A percentile compares a stretch with the other conserved stretches of the same genome.
Conservation (phyloP, 2,797 vertebrate genomes). For the Danio tinwini region DNA sequence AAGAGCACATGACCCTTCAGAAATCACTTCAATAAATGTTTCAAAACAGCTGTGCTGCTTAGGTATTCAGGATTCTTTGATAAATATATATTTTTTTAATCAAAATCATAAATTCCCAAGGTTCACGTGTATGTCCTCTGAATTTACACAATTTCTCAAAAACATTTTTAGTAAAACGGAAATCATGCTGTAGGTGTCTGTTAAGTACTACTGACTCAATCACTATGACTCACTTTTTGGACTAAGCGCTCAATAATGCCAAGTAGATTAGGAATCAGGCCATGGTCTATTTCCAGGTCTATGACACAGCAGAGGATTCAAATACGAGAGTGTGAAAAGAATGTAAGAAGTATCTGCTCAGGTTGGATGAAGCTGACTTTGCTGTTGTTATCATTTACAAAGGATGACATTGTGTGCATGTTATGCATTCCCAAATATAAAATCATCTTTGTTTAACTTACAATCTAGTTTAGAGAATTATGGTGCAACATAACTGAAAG, state of each 20-base stretch:
- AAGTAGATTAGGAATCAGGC: constrained; percentile 7
- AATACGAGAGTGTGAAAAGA: background rate
- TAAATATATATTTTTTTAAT: no score
- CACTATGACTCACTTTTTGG: constrained; percentile 24
- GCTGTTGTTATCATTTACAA: background rate
- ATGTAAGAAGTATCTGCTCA: background rate
- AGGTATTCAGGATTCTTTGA: background rate
- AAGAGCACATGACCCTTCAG: background rate
- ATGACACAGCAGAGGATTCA: background rate
- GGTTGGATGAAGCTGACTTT: background rate
- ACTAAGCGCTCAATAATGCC: background rate
- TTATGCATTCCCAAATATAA: background rate
- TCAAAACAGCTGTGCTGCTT: background rate
- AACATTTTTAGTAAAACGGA: background rate
- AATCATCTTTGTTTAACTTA: constrained; percentile 6
- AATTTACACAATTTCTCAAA: background rate
- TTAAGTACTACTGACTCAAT: background rate
- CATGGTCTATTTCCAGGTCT: background rate
- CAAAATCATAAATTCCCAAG: background rate
- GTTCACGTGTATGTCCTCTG: background rate
- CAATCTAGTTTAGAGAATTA: background rate
- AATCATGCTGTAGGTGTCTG: background rate
- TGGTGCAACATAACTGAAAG: background rate
- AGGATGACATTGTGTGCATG: background rate
- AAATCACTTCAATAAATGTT: background rate